These are phyloP conservation scores for Heliconius erato DNA, from an alignment of 2,888 invertebrate genomes.

Conservation along the genomic window DNA sequence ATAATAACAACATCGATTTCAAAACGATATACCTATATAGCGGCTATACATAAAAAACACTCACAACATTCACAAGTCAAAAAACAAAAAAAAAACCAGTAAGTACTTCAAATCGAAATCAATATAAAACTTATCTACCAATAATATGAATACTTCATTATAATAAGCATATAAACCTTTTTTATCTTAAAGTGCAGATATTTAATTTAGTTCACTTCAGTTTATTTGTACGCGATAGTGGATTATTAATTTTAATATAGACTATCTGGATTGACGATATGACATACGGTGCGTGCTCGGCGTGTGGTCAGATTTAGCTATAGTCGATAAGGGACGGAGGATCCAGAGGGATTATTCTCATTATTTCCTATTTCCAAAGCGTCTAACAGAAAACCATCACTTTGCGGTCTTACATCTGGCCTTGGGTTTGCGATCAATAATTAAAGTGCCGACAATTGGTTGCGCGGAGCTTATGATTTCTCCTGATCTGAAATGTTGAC, in stretches of 20 bases:
- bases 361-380: slow-evolving; percentile 73
- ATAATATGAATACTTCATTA: slow-evolving; percentile 15
- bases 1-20: too few species aligned
- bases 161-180: slow-evolving; percentile 1
- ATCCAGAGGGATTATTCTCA: slow-evolving; percentile 74
- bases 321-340: slow-evolving; percentile 77
- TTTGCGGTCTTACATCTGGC: slow-evolving; percentile 53
- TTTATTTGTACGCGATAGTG: slow-evolving; percentile 75
- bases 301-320: slow-evolving; percentile 75
- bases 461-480: background rate
- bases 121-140: slow-evolving; percentile 7
- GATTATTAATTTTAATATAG: slow-evolving; percentile 76
- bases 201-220: slow-evolving; percentile 8
- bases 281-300: slow-evolving; percentile 71
- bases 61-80: background rate
- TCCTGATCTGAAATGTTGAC: background rate
- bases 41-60: background rate
- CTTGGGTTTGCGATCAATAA: slow-evolving; percentile 39
- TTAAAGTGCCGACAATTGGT: slow-evolving; percentile 7
- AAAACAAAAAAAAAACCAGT: background rate
- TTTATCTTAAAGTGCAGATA: slow-evolving; percentile 44
- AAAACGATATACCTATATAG: too few species aligned
- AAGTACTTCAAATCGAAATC: background rate
- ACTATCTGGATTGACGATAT: slow-evolving; percentile 55
- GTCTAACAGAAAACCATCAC: slow-evolving; percentile 54